phyloP scores from a whole-genome alignment of 2,888 invertebrate genomes.

The Acrocyrtus sp. region DNA sequence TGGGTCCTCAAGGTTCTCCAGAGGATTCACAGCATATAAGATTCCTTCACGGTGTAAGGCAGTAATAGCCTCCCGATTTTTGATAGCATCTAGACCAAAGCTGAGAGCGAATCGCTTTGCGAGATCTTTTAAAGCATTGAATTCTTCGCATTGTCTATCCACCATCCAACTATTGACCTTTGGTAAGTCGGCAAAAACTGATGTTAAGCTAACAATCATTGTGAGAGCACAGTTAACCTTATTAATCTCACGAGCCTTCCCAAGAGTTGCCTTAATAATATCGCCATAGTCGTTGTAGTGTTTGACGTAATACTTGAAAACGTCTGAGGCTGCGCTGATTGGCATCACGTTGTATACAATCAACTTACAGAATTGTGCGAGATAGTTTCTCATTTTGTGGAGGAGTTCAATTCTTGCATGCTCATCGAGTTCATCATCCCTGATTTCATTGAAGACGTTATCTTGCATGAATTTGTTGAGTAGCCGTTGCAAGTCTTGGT shows the following conservation, averaged over 20 bases:
- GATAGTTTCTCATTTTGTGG: slow-evolving; percentile 94
- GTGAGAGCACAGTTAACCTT: slow-evolving; percentile 96
- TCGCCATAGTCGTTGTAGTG: slow-evolving; percentile 99
- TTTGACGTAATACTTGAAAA: slow-evolving; percentile 98
- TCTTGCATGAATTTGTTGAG: slow-evolving; percentile 92
- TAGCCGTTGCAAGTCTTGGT: slow-evolving; percentile 79
- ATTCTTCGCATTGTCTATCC: slow-evolving; percentile 81
- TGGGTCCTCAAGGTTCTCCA: slow-evolving; percentile 75
- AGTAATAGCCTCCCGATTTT: slow-evolving; percentile 96
- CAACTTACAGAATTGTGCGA: slow-evolving; percentile 97
- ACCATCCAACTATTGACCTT: slow-evolving; percentile 64
- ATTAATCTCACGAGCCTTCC: slow-evolving; percentile 97
- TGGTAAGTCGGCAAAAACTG: slow-evolving; percentile 82
- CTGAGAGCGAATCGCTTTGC: slow-evolving; percentile 96
- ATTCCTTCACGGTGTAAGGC: slow-evolving; percentile 95
- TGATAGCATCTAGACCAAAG: slow-evolving; percentile 95
- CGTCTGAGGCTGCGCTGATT: slow-evolving; percentile 89
- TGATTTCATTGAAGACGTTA: slow-evolving; percentile 92
- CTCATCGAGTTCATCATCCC: slow-evolving; percentile 94
- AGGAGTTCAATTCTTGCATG: slow-evolving; percentile 94
- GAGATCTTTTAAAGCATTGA: slow-evolving; percentile 92
- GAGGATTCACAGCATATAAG: slow-evolving; percentile 81
- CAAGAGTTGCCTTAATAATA: slow-evolving; percentile 95
- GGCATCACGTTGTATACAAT: slow-evolving; percentile 97
- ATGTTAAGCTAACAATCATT: slow-evolving; percentile 90